Conservation (phyloP, 2,113 vertebrate genomes). For the Aleadryas rufinucha region DNA sequence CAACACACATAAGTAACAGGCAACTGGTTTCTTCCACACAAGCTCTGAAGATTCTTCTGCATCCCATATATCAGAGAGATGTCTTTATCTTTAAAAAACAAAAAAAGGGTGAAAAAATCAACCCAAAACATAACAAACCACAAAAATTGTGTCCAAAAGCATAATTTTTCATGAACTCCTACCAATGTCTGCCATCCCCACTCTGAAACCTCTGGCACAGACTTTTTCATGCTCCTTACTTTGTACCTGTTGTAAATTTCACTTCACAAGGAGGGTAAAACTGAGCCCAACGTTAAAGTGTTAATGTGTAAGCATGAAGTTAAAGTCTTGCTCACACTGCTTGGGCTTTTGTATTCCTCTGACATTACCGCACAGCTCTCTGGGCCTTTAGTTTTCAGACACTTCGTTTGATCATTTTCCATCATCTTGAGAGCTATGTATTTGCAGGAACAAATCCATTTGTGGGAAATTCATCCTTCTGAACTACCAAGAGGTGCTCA, state of each 20-base stretch:
- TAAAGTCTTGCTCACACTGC: neutral
- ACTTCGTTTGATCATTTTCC: neutral
- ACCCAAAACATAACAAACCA: neutral
- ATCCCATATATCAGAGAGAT: neutral
- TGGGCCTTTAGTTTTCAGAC: neutral
- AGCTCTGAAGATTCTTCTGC: neutral
- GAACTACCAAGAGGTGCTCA: neutral
- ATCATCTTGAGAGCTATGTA: neutral
- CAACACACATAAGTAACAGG: accelerated
- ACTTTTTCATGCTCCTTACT: neutral
- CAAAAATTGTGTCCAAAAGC: neutral
- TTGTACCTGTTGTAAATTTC: neutral
- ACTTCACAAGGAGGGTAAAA: neutral
- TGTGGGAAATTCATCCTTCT: neutral
- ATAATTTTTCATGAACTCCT: neutral
- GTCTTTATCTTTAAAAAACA: neutral
- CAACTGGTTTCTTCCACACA: neutral
- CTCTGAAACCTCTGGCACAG: neutral
- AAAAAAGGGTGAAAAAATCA: neutral
- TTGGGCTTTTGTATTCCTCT: neutral
- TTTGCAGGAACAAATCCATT: neutral
- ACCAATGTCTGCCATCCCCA: neutral
- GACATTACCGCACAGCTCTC: neutral
- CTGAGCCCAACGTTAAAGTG: accelerated
- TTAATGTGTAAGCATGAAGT: neutral